Base-by-base conservation (phyloP, 2,113 vertebrate species). In the Corydoras maculifer region DNA sequence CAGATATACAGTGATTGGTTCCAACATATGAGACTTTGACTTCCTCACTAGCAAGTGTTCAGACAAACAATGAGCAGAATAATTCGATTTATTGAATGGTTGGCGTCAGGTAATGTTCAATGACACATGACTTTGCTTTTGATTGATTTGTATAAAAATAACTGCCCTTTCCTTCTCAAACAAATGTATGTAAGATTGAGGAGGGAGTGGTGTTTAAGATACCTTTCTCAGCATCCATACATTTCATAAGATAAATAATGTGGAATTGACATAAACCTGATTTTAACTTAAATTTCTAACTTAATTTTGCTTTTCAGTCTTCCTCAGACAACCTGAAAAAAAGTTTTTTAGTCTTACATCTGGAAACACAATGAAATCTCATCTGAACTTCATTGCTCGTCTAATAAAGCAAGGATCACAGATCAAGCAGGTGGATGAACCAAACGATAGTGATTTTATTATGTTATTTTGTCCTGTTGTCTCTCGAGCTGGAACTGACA, bases 381-480 rank as follows among this genome's bases (percentile, higher is more conserved):
- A 69, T 5, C 2, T 4, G 2, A 0, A 2, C 8, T n/a, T 61
- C 7, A 31, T 32, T 3, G 5, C 9, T 4, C 13, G 0, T 8
- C 68, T 69, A 35, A 61, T 8, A 12, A 7, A 50, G 1, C 6
- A 4, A 51, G 1, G 50, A 35, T 31, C 30, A 12, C 1, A 0
- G 4, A 43, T 69, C 3, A 8, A 69, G 48, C 3, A 51, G 58
- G 68, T 61, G 18, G 0, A 3, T 69, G 6, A 3, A 15, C 25
- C 15, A 25, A 8, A 51, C 1, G 9, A n/a, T 10, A 15, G 68
- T 51, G 48, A 69, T 69, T 31, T 53, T 8, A 69, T 60, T 48
- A 10, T 69, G 54, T 15, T 9, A 25, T 68, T 68, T 32, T 68
- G 53, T 4, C 35, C 58, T 14, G n/a, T 69, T 50, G 57, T 60